Evolutionary conservation across 1,140 invertebrate species (phyloP), one percentile per base, ranked within the genome.

Genomic region (Ceratina japonica): DNA sequence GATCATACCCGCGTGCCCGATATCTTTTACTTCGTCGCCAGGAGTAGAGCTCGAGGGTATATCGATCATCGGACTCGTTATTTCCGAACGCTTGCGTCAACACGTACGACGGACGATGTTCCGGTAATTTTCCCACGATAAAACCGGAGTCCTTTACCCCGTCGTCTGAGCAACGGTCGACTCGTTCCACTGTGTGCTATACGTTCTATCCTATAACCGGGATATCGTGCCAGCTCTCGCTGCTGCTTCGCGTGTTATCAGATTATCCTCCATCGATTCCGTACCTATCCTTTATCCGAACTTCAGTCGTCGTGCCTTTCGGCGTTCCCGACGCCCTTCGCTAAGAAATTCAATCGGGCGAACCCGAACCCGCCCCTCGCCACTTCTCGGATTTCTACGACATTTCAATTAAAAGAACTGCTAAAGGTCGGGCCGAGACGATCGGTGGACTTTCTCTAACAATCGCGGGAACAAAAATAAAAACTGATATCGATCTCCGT

Each of bases 391-490:
- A 44, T 56, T 56, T n/a, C 10, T 56, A 56, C 54, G 54, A 56
- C n/a, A n/a, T n/a, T 56, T n/a, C 54, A 16, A 16, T 1, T 24
- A 74, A 71, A 82, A 87, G 87, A 83, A 86, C 88, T 82, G 80
- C 12, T 44, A 44, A 44, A 44, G 37, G 37, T 44, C 18, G 79
- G 62, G 77, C 84, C 76, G 69, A 80, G 69, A 80, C 81, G 82
- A 86, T 74, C 79, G 70, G 83, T 78, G 75, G 86, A 87, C 73
- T 80, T 71, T 81, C 75, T 58, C 73, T 44, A 81, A 86, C 70
- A 73, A 87, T 88, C 70, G 72, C 65, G 71, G 72, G 84, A 80
- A 84, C 83, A 75, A 85, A 90, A 88, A 89, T 91, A 90, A 86
- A 86, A 79, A 70, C 51, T 7, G 37, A 24, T 54, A 86, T 89